Evolutionary conservation across 2,113 vertebrate genomes (phyloP).

Genomic region (Sander vitreus): DNA sequence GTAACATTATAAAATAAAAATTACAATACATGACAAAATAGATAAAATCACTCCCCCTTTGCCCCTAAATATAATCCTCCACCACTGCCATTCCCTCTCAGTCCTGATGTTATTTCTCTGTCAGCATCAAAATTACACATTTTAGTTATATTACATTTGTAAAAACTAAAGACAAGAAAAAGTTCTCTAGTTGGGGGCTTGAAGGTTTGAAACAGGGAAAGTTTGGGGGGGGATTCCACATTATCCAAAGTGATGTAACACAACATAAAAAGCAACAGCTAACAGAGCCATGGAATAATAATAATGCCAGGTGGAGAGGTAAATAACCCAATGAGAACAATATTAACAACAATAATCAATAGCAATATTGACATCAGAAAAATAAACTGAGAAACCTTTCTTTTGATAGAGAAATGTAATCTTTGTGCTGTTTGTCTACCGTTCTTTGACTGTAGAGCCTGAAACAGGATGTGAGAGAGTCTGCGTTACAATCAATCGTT

Average conservation of each 20-base stretch:
- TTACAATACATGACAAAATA: constrained; percentile 80
- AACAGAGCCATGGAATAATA: constrained; percentile 72
- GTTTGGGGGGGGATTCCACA: constrained; percentile 37
- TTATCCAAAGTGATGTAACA: constrained; percentile 64
- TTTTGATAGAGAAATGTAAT: constrained; percentile 63
- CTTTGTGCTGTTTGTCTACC: constrained; percentile 56
- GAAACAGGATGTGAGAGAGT: constrained; percentile 44
- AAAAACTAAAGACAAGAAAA: constrained; percentile 69
- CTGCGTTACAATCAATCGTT: constrained; percentile 33
- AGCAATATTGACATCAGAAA: constrained; percentile 77
- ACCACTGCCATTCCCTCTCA: constrained; percentile 36
- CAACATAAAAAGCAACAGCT: constrained; percentile 71
- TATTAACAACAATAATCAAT: constrained; percentile 76
- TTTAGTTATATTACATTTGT: constrained; percentile 82
- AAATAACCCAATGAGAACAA: constrained; percentile 74
- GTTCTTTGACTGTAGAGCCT: constrained; percentile 27
- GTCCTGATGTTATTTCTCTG: constrained; percentile 61
- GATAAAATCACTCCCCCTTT: constrained; percentile 61
- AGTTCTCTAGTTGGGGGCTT: constrained; percentile 36
- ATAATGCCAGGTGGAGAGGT: constrained; percentile 70
- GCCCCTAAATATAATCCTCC: constrained; percentile 53
- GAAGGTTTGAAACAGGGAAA: constrained; percentile 61
- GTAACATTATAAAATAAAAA: constrained; percentile 84
- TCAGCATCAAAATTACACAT: constrained; percentile 78
- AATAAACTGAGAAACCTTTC: constrained; percentile 61